Evolutionary conservation across 2,113 vertebrate genomes (phyloP).

Genomic region (Turnix velox): DNA sequence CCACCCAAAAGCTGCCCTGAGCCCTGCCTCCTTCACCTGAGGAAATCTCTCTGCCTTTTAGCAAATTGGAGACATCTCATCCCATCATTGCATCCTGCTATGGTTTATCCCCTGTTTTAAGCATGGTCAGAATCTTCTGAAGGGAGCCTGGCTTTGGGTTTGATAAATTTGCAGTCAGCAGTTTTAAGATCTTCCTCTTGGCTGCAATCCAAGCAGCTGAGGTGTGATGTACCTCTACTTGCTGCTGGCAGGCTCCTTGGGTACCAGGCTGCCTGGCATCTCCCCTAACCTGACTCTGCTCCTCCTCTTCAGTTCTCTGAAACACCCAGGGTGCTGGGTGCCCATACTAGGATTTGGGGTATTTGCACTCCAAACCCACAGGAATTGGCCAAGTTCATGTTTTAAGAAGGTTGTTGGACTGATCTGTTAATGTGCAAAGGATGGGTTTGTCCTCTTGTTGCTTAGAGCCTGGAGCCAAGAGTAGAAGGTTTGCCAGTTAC

Average conservation of each 20-base stretch:
- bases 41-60: neutral
- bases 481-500: neutral
- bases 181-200: neutral
- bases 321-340: neutral
- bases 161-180: accelerated
- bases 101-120: neutral
- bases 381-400: neutral
- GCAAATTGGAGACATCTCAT: neutral
- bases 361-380: neutral
- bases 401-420: neutral
- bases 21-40: too few relatives aligned
- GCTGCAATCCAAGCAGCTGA: neutral
- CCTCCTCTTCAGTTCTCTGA: neutral
- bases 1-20: neutral
- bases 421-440: neutral
- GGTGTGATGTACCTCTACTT: accelerated
- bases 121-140: neutral
- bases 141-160: accelerated
- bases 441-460: neutral
- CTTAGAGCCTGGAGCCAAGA: neutral
- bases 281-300: neutral
- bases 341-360: neutral
- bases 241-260: neutral
- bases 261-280: neutral
- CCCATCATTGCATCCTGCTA: neutral